Conservation (phyloP, 1,140 invertebrate species). For the Carposina sasakii region DNA sequence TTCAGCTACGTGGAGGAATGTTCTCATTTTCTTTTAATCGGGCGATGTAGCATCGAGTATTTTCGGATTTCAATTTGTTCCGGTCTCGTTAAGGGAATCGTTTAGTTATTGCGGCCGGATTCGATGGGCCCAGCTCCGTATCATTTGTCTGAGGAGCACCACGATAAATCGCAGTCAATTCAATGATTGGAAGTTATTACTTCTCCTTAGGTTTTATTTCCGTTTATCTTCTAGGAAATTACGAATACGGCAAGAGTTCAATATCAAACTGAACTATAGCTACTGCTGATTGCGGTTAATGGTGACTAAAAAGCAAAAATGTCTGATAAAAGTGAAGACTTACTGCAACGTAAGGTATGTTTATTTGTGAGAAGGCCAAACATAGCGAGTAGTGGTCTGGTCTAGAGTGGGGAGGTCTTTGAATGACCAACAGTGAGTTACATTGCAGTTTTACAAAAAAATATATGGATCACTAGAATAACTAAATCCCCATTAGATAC, state of each 20-base stretch:
- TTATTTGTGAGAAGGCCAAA: too few relatives aligned
- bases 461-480: too few relatives aligned
- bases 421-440: too few relatives aligned
- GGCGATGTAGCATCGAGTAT: conserved; percentile 32
- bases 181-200: conserved; percentile 3
- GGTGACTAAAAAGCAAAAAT: too few relatives aligned
- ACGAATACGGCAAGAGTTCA: background rate
- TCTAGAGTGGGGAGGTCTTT: too few relatives aligned
- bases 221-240: background rate
- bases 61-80: conserved; percentile 38
- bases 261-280: background rate
- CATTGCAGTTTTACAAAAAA: too few relatives aligned
- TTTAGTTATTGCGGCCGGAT: conserved; percentile 23
- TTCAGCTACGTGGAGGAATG: conserved; percentile 36
- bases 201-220: background rate
- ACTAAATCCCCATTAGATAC: too few relatives aligned
- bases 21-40: conserved; percentile 46
- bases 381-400: too few relatives aligned
- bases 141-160: conserved; percentile 10
- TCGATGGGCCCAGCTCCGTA: conserved; percentile 10
- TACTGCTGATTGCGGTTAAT: too few relatives aligned
- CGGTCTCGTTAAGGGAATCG: conserved; percentile 25
- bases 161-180: background rate
- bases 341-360: too few relatives aligned
- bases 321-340: too few relatives aligned